Evolutionary conservation across 2,113 vertebrate genomes (phyloP).

Genomic region (Cervus canadensis): DNA sequence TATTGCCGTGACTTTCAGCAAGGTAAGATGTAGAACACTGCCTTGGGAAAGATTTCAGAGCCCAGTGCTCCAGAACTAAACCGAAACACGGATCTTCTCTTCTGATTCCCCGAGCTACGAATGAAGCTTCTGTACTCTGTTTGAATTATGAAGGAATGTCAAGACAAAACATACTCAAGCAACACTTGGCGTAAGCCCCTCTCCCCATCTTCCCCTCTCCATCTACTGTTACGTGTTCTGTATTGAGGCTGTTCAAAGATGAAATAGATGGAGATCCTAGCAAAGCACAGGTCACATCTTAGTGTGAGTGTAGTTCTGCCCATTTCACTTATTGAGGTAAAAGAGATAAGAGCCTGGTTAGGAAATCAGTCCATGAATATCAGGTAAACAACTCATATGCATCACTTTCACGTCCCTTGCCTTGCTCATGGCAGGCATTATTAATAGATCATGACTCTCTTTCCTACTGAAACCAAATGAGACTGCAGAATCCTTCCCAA

Average conservation of each 20-base stretch:
- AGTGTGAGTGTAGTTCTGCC: neutral
- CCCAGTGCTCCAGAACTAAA: neutral
- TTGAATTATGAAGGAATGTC: neutral
- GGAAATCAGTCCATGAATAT: neutral
- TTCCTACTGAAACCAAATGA: conserved; percentile 6
- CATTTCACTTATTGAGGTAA: neutral
- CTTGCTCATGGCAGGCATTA: neutral
- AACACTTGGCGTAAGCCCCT: neutral
- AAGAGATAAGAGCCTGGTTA: neutral
- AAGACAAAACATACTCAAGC: neutral
- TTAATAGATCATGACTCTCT: neutral
- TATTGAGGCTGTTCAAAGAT: neutral
- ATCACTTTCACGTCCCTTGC: neutral
- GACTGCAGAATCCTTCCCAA: conserved; percentile 1
- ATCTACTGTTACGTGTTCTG: neutral
- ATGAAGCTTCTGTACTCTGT: neutral
- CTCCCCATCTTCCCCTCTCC: neutral
- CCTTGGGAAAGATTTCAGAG: neutral
- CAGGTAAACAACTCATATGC: neutral
- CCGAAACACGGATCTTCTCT: neutral
- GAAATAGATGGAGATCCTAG: neutral
- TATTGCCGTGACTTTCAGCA: neutral
- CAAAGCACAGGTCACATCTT: neutral
- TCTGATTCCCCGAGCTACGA: neutral
- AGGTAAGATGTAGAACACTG: neutral